These are phyloP conservation scores for Parnassius orleans DNA, from an alignment of 2,888 invertebrate genomes.

Conservation along the genomic window DNA sequence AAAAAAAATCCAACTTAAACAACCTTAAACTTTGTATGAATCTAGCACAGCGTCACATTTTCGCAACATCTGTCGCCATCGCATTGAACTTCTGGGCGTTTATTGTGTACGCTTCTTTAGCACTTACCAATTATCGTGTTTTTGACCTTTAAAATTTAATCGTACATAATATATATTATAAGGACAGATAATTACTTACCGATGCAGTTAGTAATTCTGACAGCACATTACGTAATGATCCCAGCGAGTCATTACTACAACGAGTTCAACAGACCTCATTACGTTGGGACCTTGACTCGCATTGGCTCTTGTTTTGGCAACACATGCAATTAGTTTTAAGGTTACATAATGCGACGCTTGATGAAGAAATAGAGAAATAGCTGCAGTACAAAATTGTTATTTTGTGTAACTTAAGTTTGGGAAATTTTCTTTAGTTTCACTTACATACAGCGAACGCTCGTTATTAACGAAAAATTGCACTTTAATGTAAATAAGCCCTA, in stretches of 20 bases:
- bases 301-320: neutral
- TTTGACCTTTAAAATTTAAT: slow-evolving; percentile 6
- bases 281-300: slow-evolving; percentile 13
- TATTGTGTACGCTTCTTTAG: neutral
- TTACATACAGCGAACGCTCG: no score
- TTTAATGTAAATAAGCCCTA: no score
- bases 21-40: slow-evolving; percentile 3
- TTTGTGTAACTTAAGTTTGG: no score
- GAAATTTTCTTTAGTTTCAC: no score
- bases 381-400: neutral
- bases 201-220: slow-evolving; percentile 10
- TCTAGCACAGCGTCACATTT: neutral
- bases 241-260: neutral
- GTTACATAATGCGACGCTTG: neutral
- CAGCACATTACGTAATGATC: slow-evolving; percentile 8
- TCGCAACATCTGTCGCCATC: neutral
- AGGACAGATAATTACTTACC: slow-evolving; percentile 3
- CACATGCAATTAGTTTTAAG: neutral
- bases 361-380: neutral
- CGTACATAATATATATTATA: neutral
- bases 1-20: neutral
- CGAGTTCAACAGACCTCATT: slow-evolving; percentile 4
- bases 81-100: neutral
- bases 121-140: neutral
- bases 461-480: no score